These are phyloP conservation scores for Amphimallon solstitiale DNA, from an alignment of 2,888 invertebrate species.

Conservation along the genomic window DNA sequence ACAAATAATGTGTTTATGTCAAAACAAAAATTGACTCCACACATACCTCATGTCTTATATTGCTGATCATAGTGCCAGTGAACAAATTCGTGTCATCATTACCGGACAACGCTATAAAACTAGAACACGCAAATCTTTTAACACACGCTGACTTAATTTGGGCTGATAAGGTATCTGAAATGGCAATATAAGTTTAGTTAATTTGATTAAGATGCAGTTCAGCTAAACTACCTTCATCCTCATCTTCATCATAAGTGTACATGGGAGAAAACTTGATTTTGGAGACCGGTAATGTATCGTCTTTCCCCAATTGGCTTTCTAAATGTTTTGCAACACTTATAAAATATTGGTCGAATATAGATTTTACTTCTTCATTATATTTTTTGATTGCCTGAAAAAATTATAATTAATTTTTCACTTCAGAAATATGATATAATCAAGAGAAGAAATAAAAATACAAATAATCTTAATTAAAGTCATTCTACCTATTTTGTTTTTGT, in stretches of 20 bases:
- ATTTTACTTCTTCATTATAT: constrained; percentile 40
- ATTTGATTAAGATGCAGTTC: no score
- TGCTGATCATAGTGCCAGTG: constrained; percentile 29
- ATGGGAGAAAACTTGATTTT: constrained; percentile 14
- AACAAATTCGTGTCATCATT: constrained; percentile 36
- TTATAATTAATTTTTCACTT: neutral
- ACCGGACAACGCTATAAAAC: constrained; percentile 42
- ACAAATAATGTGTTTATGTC: no score
- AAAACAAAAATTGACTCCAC: no score
- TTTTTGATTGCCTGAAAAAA: constrained; percentile 35
- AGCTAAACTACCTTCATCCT: constrained; percentile 12
- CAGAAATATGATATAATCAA: no score
- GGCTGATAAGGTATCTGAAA: constrained; percentile 37
- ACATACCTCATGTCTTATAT: constrained; percentile 36
- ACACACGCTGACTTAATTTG: constrained; percentile 36
- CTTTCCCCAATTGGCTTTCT: neutral
- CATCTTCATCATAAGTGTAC: constrained; percentile 1
- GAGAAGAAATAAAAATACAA: no score
- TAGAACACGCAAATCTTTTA: constrained; percentile 40
- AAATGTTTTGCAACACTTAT: constrained; percentile 38
- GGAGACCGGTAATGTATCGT: constrained; percentile 33
- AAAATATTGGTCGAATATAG: constrained; percentile 42
- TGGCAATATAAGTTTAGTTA: neutral
- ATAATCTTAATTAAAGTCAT: no score
- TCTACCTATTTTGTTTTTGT: no score